Evolutionary conservation across 2,888 invertebrate species (phyloP), one percentile per base, ranked within the genome.

Genomic region (Phortica okadai): DNA sequence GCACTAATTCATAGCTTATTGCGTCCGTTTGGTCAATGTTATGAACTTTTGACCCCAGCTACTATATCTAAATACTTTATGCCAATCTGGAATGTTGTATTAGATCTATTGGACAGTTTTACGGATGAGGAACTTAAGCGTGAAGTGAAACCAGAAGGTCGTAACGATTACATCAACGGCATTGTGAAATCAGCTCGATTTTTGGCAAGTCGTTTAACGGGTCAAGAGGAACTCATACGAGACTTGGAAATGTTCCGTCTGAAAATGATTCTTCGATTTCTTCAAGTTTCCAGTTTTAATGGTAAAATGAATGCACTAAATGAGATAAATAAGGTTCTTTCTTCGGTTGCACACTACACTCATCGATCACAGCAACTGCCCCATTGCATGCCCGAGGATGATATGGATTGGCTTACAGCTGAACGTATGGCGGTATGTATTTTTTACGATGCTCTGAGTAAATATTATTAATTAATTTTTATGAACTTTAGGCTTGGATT

Each of bases 221-320:
- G 95, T 82, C 96, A 96, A 89, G 97, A 98, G 86, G 97, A 92
- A 85, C 90, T 94, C 80, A 92, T 94, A 77, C 93, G 93, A 88
- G 94, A 95, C 87, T 93, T 99, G 87, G 98, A 98, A 93, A 97
- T 98, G 92, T 97, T 98, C 93, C 94, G 98, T 85, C 93, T 99
- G 84, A 97, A 98, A 93, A 98, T 99, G 97, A 98, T 99, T 89
- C 93, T 99, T 84, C 92, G 97, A 90, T 94, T 97, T 87, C 92
- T 99, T 82, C 97, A 98, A 93, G 98, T 98, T 91, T 98, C 98
- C 41, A 98, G 98, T 74, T 99, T 99, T 91, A 99, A 98, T 92
- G 98, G 99, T 56, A 99, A 99, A 93, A 99, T 99, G 99, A 98
- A 98, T 89, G 99, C 99, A 33, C 93, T 99, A 81, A 98, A 99